Base-by-base conservation (phyloP, 2,888 invertebrate genomes). In the Crossocerus cetratus region DNA sequence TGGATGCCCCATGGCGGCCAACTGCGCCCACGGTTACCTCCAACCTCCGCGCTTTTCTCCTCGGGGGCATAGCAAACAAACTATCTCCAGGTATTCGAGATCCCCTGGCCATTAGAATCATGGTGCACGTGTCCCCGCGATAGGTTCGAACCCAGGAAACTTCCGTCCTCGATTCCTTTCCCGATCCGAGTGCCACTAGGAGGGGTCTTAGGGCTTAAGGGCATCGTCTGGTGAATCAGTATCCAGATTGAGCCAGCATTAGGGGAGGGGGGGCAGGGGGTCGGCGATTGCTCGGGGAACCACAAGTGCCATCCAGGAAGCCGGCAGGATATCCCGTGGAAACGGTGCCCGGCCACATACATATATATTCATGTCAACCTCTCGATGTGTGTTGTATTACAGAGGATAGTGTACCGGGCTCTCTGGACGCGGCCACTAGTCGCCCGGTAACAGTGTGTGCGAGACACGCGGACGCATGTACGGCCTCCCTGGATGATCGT, bases 401-500 rank as follows among this genome's bases (percentile, higher is more conserved):
- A 59, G 55, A 14, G 13, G 16, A 13, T 42, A 14, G 32, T 32
- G 11, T 32, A 32, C 8, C 32, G 5, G 55, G 45, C 69, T 69
- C 69, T 55, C 58, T 21, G 57, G 43, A 56, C 32, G 20, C 67
- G 32, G 23, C 61, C 66, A 49, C 60, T 57, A 76, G 44, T 73
- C 64, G 68, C 71, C n/a, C n/a, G n/a, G n/a, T n/a, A n/a, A n/a
- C n/a, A 64, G 63, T 64, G 55, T 72, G 69, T 54, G 21, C 69
- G 68, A 74, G 69, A 73, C 57, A 76, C 73, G 74, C 75, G 63
- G 71, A 77, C 77, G 77, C 70, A 77, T 69, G 72, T 86, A 87
- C 77, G 86, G 86, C 74, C 80, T 87, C 85, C 72, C 78, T 32
- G 78, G 53, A 45, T 61, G 65, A 72, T 59, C 74, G 81, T 4